Base-by-base conservation (phyloP, 2,888 invertebrate genomes). In the Camponotus fellah region DNA sequence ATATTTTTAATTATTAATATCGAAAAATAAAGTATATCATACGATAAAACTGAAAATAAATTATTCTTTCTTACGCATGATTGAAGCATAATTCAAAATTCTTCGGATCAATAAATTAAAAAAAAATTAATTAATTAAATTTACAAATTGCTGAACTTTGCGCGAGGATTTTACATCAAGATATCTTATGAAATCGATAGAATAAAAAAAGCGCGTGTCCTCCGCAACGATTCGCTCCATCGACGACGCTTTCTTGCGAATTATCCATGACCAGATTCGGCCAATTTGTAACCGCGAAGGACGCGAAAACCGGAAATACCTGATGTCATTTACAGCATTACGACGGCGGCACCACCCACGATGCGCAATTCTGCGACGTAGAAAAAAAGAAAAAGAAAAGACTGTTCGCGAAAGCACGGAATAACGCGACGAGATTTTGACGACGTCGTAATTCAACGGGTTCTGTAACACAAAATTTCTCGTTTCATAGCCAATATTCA, bases 401-500 rank as follows among this genome's bases (percentile, higher is more conserved):
- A 60, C 66, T 56, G n/a, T 26, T 40, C 49, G 10, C 37, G 34
- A 37, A n/a, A 12, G 34, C 32, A 21, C 32, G 34, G 62, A 14
- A 64, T 76, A 43, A 40, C 79, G 56, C 83, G 77, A 87, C 64
- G 72, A 85, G 53, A 88, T 85, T 89, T 90, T 85, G 88, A 90
- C 84, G 65, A 74, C 87, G 77, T 83, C 86, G 68, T 89, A 89
- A 88, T 88, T 90, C 88, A 87, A 82, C 82, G 62, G 81, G 68
- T 85, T 83, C 86, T 77, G 74, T 83, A 86, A 85, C 87, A 66
- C 58, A 74, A 80, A 81, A 86, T 84, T 71, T 60, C 71, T 84
- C 84, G 82, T 88, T 86, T 72, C 43, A 56, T 40, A 40, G 65
- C 14, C 21, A 21, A 10, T n/a, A 14, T 34, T 65, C 37, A 14